Evolutionary conservation across 2,113 vertebrate species (phyloP), one percentile per base, ranked within the genome.

Genomic region (Nothobranchius kuhntae): DNA sequence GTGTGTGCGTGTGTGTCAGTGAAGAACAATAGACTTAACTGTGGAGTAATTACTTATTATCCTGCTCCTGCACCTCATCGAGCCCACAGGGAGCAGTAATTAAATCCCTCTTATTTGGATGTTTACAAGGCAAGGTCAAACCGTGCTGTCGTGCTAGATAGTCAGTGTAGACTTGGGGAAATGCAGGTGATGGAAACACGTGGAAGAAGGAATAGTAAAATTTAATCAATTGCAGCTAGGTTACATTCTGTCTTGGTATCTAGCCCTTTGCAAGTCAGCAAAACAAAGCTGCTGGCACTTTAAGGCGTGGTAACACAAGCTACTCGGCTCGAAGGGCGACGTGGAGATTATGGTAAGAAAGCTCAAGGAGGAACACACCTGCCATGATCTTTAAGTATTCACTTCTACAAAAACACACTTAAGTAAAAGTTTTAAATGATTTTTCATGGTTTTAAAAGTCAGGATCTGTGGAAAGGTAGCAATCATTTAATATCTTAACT

Each of bases 201-300:
- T 12, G 57, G 50, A 78, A 61, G 35, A 12, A n/a, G 66, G 61
- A 77, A 54, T 75, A 66, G 73, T 15, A n/a, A 26, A 52, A 76
- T 57, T 61, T 57, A 15, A 51, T 70, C 68, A 73, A 73, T 45
- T n/a, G 26, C 17, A 56, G 38, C 53, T 44, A 53, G 30, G 42
- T 80, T 83, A 82, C 78, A 38, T 45, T 65, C 38, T 79, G 50
- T 83, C 26, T 78, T 83, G 71, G 79, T 68, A 65, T 72, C 7
- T 14, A 50, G 80, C 77, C 81, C 74, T 54, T 70, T 75, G 58
- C 77, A 64, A 75, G 60, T 85, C 84, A 86, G 89, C 79, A 75
- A 73, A 83, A 68, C 65, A 57, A 8, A 42, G 24, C 53, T 61
- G 65, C 79, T 56, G 48, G 62, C 65, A 13, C 59, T 73, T 52